Base-by-base conservation (phyloP, 2,888 invertebrate species). In the Diadromus collaris region DNA sequence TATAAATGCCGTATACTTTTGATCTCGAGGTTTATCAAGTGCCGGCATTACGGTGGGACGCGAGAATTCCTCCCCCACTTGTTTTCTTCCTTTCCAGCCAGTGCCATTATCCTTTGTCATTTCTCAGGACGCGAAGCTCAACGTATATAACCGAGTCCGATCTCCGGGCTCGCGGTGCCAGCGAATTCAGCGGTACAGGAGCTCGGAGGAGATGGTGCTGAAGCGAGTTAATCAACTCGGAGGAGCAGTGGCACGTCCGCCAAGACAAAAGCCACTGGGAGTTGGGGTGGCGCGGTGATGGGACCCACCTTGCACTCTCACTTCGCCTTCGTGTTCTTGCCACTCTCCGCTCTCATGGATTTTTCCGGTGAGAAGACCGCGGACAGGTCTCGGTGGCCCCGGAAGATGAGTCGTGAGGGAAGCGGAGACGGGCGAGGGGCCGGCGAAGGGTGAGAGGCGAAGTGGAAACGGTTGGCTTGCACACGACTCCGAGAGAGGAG, bases 201-300 rank as follows among this genome's bases (percentile, higher is more conserved):
- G 60, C 19, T 46, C 29, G 2, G 56, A 63, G 48, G 46, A 32
- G 67, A 76, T 10, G 70, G 38, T 32, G 78, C 63, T 75, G 71
- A 63, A 68, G 63, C 67, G 70, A 78, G 78, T 79, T 79, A 79
- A 79, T 79, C 78, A 79, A 79, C 67, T 76, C 71, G 71, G 48
- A 56, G 41, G 56, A 71, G 74, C 65, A 56, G 76, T 38, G 34
- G 67, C 71, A 79, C 75, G 78, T 76, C 70, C 67, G 71, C 38
- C 75, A 58, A 76, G 71, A 79, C 78, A 79, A 76, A 79, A 78
- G 69, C 78, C 75, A 70, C 56, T 21, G 78, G 58, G 56, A 51
- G 69, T 78, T 58, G 41, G 54, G 61, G 48, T 41, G 56, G 63
- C n/a, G 58, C 6, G 29, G 46, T 60, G 69, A 48, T 41, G 21